Base-by-base conservation (phyloP, 2,797 vertebrate species). In the Myotis pilosus region DNA sequence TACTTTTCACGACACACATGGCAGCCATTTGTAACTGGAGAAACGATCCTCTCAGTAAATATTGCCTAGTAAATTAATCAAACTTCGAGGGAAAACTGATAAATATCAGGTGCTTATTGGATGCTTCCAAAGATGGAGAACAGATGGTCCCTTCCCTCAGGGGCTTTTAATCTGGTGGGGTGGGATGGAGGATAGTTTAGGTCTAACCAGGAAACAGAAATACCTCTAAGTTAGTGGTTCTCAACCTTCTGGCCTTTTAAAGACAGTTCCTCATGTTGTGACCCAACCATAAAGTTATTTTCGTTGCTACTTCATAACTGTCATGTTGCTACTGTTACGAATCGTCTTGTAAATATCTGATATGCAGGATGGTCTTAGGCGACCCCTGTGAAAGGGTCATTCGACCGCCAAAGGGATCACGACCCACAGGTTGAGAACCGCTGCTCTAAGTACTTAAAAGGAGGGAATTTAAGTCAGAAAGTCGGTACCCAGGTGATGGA, bases 61-160 rank as follows among this genome's bases (percentile, higher is more conserved):
- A 94, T 44, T 94, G 92, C 68, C 92, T 92, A 68, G 92, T 93
- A 93, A 95, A 96, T 97, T 94, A 96, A 96, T 96, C 96, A 96
- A 22, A 93, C 78, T 89, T 94, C 80, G 89, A 64, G 83, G 78
- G 94, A 94, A 92, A 51, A 82, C 89, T 94, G 92, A 80, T 71
- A 96, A 97, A 96, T 96, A 95, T 86, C 89, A 92, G 92, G 87
- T 95, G 89, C 86, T 91, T 87, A 72, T 93, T 86, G 88, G 87
- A 74, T 28, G 76, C 41, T 62, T 62, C 89, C 79, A 74, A 53
- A 91, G 95, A 92, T 94, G 60, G 68, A 83, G 92, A 97, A 38
- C 94, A 96, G 96, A 94, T 87, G 96, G 86, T 53, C 80, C 38
- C 80, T 92, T 95, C 87, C 91, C 80, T 89, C 6, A 15, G 94